Evolutionary conservation across 1,140 invertebrate genomes (phyloP), one percentile per base, ranked within the genome.

Genomic region (Sitophilus oryzae): DNA sequence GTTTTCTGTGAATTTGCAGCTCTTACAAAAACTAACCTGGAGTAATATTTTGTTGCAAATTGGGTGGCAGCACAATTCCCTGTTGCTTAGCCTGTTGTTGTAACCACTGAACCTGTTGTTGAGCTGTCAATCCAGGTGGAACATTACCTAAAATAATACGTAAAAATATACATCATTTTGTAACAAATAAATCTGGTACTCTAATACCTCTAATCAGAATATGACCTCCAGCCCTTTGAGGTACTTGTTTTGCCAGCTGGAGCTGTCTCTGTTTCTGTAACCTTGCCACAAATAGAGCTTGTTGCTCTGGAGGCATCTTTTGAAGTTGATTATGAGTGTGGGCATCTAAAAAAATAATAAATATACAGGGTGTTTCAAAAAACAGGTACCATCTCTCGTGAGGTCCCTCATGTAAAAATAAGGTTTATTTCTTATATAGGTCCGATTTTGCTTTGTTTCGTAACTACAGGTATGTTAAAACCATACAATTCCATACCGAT

Each of bases 241-340:
- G 79, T 52, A 77, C 75, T 25, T 79, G 61, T 47, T 64, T 73
- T 8, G 71, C 60, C 47, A 74, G 68, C 51, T 71, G 69, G 38
- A 69, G 66, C 2, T 84, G 67, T 54, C 80, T 81, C 41, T 84
- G 78, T 62, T 84, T 84, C 60, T 88, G 55, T 30, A 89, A 71
- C 63, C 86, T 86, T 4, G 86, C 81, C 0, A 90, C 82, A 62
- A 89, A 89, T 64, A 88, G 77, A 2, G 84, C 83, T 21, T 85
- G 75, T 59, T 90, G 86, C 48, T 85, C 80, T 0, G 85, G 84
- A 64, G 88, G 84, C 79, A 91, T 82, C 49, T 88, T 85, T 63
- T 90, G 86, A 20, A 89, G 69, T 57, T 90, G 85, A n/a, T 86
- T 84, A 64, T 89, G 86, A 2, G 86, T 88, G 57, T 88, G 84